Base-by-base conservation (phyloP, 2,113 vertebrate genomes). In the Notothenia coriiceps region DNA sequence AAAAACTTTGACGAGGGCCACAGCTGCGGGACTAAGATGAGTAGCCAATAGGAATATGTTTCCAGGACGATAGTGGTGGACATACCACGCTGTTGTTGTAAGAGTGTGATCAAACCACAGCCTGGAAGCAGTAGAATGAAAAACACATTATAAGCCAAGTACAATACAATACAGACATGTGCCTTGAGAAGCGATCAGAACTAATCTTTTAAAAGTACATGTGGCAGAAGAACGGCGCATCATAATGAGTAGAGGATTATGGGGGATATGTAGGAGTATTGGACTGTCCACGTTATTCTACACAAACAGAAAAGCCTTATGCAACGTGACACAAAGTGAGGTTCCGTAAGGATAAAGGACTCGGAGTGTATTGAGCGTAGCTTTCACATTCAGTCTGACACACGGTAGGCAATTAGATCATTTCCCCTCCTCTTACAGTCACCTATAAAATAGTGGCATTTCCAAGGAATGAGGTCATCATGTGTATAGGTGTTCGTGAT, bases 401-500 rank as follows among this genome's bases (percentile, higher is more conserved):
- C 56, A 64, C 52, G 8, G 44, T 70, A 70, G 14, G 65, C 15
- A 52, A 65, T 72, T 0, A 61, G 29, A 76, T 76, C 13, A 40
- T 47, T 46, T 12, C 22, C 50, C 40, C 29, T 29, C 40, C 51
- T 2, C 11, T 33, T 46, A 82, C 51, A 70, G 59, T 72, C 72
- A 76, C 35, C 79, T 78, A 83, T 84, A 64, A 86, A 90, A 83
- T 63, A 68, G 63, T 79, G 69, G 64, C 62, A 47, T 88, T 88
- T 84, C 61, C 51, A 68, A 74, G 70, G 66, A 93, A 89, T 91
- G 88, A 93, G 89, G 91, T 91, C 91, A 92, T 82, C 60, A 47
- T 85, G 70, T 84, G 76, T 84, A 90, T 79, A 89, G 79, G 89
- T 87, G 86, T 67, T 57, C 73, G 74, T 88, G 86, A 91, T 91